Conservation (phyloP, 2,888 invertebrate genomes). For the Lepidocyrtoides sp. region DNA sequence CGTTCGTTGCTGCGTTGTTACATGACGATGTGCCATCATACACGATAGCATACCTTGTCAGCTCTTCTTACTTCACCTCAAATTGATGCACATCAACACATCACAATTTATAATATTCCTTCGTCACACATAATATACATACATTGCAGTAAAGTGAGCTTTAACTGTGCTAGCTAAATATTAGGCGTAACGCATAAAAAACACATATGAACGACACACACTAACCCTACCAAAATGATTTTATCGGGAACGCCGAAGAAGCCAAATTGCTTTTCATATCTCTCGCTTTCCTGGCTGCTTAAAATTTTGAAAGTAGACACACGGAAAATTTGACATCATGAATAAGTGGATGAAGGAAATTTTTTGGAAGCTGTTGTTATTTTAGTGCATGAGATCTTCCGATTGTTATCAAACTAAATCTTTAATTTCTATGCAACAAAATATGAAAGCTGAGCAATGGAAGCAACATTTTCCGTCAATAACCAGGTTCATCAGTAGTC, state of each 20-base stretch:
- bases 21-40: neutral
- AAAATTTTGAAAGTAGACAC: no score
- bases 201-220: neutral
- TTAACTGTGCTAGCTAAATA: neutral
- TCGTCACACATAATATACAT: neutral
- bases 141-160: neutral
- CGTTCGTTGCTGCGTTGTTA: neutral
- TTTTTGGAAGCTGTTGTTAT: neutral
- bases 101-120: neutral
- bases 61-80: slow-evolving; percentile 21
- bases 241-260: slow-evolving; percentile 8
- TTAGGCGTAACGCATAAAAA: neutral
- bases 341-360: neutral
- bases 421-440: neutral
- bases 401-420: no score
- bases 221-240: slow-evolving; percentile 19
- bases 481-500: no score
- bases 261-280: slow-evolving; percentile 42
- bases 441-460: no score
- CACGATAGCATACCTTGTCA: neutral
- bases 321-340: neutral
- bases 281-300: neutral
- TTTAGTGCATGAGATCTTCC: no score
- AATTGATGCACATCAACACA: slow-evolving; percentile 21
- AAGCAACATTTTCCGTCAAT: no score